A percentile compares a stretch with the other conserved stretches of the same genome.
Evolutionary conservation across 2,797 vertebrate genomes (phyloP).

Genomic region (Setipinna tenuifilis): DNA sequence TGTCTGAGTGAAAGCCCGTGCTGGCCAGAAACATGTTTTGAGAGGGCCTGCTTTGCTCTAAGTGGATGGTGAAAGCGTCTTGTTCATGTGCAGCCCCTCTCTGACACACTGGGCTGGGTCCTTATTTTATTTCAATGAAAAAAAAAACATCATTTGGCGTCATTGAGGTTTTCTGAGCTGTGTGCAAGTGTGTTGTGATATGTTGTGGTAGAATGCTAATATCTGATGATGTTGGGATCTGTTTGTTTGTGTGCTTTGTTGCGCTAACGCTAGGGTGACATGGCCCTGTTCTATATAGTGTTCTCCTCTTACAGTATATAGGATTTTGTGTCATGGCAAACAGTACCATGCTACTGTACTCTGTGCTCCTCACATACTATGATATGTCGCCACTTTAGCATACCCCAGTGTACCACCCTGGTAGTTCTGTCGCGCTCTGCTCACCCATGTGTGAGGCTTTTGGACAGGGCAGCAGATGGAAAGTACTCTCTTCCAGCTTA

Average conservation of each 20-base stretch:
- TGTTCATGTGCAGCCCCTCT: not conserved
- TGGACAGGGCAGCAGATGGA: conserved; percentile 17
- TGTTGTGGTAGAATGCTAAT: not conserved
- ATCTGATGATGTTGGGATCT: not conserved
- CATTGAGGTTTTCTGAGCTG: not conserved
- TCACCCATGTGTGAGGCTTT: not conserved
- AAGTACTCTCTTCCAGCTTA: not conserved
- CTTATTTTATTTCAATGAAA: not conserved
- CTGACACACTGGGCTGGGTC: conserved; percentile 20
- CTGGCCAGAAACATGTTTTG: conserved; percentile 13
- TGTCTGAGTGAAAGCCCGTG: not conserved
- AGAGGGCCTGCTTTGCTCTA: conserved; percentile 9
- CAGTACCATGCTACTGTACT: not conserved
- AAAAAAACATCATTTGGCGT: not conserved
- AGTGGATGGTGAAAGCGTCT: conserved; percentile 10
- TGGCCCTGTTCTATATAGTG: not conserved
- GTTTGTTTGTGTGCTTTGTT: not conserved
- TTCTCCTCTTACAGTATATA: not conserved
- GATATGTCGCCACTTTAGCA: no score
- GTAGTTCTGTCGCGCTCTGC: not conserved
- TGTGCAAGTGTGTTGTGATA: conserved; percentile 19
- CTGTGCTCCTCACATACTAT: no score
- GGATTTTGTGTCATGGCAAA: not conserved
- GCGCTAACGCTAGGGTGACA: not conserved
- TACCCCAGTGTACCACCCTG: not conserved